phyloP scores from a whole-genome alignment of 2,797 vertebrate genomes.

The Glyptemys insculpta region DNA sequence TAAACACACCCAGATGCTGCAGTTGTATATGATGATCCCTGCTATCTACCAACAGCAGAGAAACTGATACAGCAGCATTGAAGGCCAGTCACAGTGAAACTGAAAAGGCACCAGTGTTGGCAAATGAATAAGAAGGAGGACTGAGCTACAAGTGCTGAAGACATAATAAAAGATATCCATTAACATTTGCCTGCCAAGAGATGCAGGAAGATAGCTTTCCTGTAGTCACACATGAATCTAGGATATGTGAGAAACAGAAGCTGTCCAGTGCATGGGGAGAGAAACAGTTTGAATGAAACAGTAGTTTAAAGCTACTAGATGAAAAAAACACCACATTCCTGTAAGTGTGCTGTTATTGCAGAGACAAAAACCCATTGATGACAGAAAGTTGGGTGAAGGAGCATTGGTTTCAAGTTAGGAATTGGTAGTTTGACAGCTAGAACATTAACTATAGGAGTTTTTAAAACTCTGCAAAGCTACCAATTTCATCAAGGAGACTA shows the following conservation, averaged over 20 bases:
- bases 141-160: constrained; percentile 40
- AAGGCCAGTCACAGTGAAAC: background rate
- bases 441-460: background rate
- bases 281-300: constrained; percentile 38
- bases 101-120: constrained; percentile 56
- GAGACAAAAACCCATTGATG: background rate
- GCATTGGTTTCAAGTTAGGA: background rate
- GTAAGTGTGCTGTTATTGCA: background rate
- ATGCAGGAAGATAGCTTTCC: constrained; percentile 38
- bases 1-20: background rate
- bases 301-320: constrained; percentile 32
- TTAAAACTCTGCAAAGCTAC: background rate
- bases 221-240: constrained; percentile 26
- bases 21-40: background rate
- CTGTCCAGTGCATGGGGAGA: constrained; percentile 1
- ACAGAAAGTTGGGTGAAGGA: background rate
- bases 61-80: constrained; percentile 33
- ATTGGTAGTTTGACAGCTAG: background rate
- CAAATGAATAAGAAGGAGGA: constrained; percentile 62
- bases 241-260: constrained; percentile 7
- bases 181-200: constrained; percentile 6
- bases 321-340: no score
- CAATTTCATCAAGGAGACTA: background rate
- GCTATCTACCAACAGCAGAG: background rate
- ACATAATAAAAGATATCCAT: constrained; percentile 40